phyloP scores from a whole-genome alignment of 2,888 invertebrate species.

The Calameuta idolon region DNA sequence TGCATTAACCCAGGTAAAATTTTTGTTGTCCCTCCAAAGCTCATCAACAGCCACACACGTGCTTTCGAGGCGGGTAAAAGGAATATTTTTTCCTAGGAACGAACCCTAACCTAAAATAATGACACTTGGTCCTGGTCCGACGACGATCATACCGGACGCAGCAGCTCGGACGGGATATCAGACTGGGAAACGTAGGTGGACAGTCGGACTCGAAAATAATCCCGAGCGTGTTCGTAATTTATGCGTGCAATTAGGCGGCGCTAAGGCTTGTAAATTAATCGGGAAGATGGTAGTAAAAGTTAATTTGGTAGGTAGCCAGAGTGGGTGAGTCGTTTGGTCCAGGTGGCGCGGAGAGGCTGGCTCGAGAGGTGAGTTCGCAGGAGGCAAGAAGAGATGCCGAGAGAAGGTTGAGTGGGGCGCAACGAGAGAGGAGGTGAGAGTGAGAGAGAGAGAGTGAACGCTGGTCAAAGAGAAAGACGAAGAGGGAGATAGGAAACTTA shows the following conservation, averaged over 20 bases:
- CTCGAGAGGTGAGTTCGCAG: conserved; percentile 33
- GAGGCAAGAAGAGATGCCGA: conserved; percentile 30
- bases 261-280: conserved; percentile 60
- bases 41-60: too few relatives aligned
- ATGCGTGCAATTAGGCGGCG: conserved; percentile 59
- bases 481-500: background rate
- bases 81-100: too few relatives aligned
- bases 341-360: conserved; percentile 50
- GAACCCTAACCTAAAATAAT: too few relatives aligned
- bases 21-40: too few relatives aligned
- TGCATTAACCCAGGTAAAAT: too few relatives aligned
- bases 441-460: background rate
- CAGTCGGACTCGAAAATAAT: conserved; percentile 36
- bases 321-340: conserved; percentile 55
- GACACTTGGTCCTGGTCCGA: too few relatives aligned
- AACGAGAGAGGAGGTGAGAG: background rate
- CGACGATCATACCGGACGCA: too few relatives aligned
- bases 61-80: too few relatives aligned
- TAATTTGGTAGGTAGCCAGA: conserved; percentile 56
- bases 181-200: too few relatives aligned
- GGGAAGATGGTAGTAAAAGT: conserved; percentile 63
- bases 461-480: conserved; percentile 9
- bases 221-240: conserved; percentile 54
- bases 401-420: conserved; percentile 13
- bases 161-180: too few relatives aligned